These are phyloP conservation scores for Trichoplax adhaerens DNA, from an alignment of 37 sponge, comb jelly and placozoan genomes.

Conservation along the genomic window DNA sequence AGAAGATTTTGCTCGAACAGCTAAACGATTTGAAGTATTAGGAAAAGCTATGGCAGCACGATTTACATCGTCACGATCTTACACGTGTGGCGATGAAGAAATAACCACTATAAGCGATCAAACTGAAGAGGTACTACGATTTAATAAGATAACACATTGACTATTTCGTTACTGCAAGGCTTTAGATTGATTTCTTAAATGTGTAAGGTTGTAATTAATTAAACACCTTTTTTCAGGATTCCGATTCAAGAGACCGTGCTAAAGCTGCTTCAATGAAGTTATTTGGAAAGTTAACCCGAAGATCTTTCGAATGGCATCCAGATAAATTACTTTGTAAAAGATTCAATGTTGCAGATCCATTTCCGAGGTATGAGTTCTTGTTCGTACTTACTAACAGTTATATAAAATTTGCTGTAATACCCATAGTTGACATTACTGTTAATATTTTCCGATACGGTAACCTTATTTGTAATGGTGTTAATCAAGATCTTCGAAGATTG, in stretches of 20 bases:
- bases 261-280: constrained; percentile 44
- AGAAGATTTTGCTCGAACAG: constrained; percentile 36
- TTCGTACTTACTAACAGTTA: constrained; percentile 8
- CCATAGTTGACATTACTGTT: not conserved
- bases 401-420: constrained; percentile 7
- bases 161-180: too few relatives aligned
- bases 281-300: constrained; percentile 60
- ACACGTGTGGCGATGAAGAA: too few relatives aligned
- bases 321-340: constrained; percentile 73
- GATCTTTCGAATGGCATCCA: constrained; percentile 78
- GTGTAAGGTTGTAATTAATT: too few relatives aligned
- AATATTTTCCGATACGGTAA: not conserved
- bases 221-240: too few relatives aligned
- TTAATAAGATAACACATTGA: too few relatives aligned
- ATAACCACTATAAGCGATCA: too few relatives aligned
- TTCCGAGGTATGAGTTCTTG: constrained; percentile 43
- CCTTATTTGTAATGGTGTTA: not conserved
- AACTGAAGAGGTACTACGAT: too few relatives aligned
- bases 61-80: constrained; percentile 14
- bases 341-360: constrained; percentile 88
- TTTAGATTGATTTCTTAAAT: too few relatives aligned
- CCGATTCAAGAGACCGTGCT: constrained; percentile 15
- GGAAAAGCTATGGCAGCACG: constrained; percentile 26
- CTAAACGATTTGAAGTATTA: constrained; percentile 35
- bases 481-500: constrained; percentile 17